phyloP scores from a whole-genome alignment of 2,888 invertebrate species.

The Anoplius nigerrimus region DNA sequence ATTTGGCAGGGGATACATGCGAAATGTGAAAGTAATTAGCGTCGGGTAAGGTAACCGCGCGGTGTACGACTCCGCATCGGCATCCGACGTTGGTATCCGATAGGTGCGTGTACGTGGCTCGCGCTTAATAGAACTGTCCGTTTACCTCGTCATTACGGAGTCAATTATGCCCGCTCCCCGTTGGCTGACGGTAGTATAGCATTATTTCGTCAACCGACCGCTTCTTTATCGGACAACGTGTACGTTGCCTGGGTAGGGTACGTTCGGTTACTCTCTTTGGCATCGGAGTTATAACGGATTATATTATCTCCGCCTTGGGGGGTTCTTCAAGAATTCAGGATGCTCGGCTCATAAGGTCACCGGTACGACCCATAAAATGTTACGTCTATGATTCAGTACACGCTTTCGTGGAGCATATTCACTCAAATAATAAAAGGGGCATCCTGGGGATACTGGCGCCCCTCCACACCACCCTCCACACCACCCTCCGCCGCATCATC shows the following conservation, averaged over 20 bases:
- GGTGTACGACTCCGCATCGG: background rate
- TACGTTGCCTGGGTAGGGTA: background rate
- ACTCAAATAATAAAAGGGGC: slow-evolving; percentile 47
- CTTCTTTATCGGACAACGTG: slow-evolving; percentile 41
- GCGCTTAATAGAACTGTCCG: slow-evolving; percentile 54
- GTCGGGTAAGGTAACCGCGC: slow-evolving; percentile 18
- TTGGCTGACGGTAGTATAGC: slow-evolving; percentile 34
- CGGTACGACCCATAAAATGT: slow-evolving; percentile 52
- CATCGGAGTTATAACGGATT: slow-evolving; percentile 46
- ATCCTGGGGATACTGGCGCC: slow-evolving; percentile 32
- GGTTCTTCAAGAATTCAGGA: slow-evolving; percentile 40
- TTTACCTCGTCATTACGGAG: slow-evolving; percentile 53
- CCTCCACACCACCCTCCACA: slow-evolving; percentile 21
- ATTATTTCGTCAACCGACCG: slow-evolving; percentile 49
- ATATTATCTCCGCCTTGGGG: slow-evolving; percentile 46
- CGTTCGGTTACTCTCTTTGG: slow-evolving; percentile 38
- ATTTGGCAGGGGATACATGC: slow-evolving; percentile 25
- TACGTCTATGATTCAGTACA: slow-evolving; percentile 27
- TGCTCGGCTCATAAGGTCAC: slow-evolving; percentile 51
- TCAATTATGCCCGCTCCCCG: slow-evolving; percentile 52
- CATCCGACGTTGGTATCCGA: background rate
- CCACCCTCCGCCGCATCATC: too few relatives aligned
- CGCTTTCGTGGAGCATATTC: slow-evolving; percentile 32
- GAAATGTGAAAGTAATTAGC: slow-evolving; percentile 48
- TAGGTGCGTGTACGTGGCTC: background rate